Evolutionary conservation across 37 sponge, comb jelly and placozoan genomes (phyloP).

Genomic region (Chondrilla cf. caribensis): DNA sequence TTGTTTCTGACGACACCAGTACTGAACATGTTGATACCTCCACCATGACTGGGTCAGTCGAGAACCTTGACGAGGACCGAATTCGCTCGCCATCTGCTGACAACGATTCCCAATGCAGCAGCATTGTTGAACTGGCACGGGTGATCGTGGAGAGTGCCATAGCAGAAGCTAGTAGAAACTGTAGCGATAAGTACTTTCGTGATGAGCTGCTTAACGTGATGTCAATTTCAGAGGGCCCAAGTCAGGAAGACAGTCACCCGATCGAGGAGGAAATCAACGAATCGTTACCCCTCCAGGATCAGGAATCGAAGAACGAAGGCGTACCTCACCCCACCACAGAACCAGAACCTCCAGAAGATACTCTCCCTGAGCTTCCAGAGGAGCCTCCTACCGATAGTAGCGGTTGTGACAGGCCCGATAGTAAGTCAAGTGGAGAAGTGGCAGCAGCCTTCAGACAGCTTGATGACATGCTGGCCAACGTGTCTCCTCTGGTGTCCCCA

Average conservation of each 20-base stretch:
- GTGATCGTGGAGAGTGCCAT: slow-evolving; percentile 1
- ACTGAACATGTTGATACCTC: neutral
- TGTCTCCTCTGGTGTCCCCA: neutral
- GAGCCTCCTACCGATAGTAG: no score
- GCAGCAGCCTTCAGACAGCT: neutral
- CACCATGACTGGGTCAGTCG: neutral
- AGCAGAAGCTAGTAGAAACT: neutral
- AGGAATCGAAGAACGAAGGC: no score
- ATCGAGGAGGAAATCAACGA: no score
- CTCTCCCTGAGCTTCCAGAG: no score
- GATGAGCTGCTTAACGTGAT: neutral
- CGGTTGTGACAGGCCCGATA: neutral
- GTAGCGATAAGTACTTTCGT: neutral
- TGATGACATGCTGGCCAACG: slow-evolving; percentile 15
- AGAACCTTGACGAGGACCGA: neutral
- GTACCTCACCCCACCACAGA: no score
- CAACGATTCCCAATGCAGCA: neutral
- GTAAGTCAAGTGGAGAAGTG: neutral
- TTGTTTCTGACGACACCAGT: neutral
- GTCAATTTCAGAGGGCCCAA: neutral
- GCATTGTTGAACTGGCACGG: neutral
- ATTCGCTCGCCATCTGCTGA: neutral
- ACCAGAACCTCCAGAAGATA: no score
- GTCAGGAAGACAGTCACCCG: neutral
- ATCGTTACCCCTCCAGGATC: no score